These are phyloP conservation scores for Puntigrus tetrazona DNA, from an alignment of 2,113 vertebrate genomes.

Conservation along the genomic window DNA sequence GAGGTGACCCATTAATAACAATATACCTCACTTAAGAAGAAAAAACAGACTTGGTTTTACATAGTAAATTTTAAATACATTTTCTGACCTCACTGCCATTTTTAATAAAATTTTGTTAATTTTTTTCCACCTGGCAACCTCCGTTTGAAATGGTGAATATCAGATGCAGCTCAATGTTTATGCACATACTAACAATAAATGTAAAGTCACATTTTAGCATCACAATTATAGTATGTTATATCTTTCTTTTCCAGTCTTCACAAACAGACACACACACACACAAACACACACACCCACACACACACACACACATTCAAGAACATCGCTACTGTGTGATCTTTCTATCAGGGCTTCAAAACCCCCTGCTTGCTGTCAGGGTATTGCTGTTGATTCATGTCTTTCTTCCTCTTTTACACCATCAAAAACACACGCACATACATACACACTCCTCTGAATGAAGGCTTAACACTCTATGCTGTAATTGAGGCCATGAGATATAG, in stretches of 20 bases:
- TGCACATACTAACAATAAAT: not conserved
- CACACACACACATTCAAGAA: not conserved
- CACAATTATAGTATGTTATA: not conserved
- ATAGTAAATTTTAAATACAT: not conserved
- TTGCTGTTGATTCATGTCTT: slow-evolving; percentile 35
- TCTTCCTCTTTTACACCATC: slow-evolving; percentile 24
- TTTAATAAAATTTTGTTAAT: not conserved
- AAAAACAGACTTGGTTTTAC: not conserved
- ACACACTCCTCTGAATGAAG: slow-evolving; percentile 37
- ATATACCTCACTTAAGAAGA: not conserved
- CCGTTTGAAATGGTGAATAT: not conserved
- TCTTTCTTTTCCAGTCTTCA: not conserved
- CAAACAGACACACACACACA: too few species aligned
- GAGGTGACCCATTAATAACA: not conserved
- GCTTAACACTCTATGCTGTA: slow-evolving; percentile 29
- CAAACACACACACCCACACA: not conserved
- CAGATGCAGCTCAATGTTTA: not conserved
- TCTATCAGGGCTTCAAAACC: slow-evolving; percentile 18
- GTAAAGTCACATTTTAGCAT: not conserved
- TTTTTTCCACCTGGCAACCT: not conserved
- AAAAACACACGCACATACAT: slow-evolving; percentile 28
- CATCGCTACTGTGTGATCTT: not conserved
- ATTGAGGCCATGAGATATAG: slow-evolving; percentile 46
- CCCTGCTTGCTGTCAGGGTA: not conserved
- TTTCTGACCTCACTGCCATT: not conserved